Base-by-base conservation (phyloP, 2,888 invertebrate genomes). In the Hemistola chrysoprasaria region DNA sequence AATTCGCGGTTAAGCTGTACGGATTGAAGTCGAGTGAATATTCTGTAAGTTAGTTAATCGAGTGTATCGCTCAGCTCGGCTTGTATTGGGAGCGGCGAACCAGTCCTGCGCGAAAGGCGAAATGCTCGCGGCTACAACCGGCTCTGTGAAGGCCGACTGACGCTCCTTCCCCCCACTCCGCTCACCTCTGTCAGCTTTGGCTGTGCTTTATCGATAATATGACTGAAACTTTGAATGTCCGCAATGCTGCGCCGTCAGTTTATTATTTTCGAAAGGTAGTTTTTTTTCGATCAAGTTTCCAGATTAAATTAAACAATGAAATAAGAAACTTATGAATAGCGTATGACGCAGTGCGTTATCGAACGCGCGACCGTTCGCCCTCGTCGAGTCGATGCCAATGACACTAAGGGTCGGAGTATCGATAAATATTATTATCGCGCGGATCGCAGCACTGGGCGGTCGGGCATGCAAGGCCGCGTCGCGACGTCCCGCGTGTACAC, bases 381-480 rank as follows among this genome's bases (percentile, higher is more conserved):
- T 64, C 71, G 78, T 85, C 81, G 84, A 84, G 81, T 78, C 60
- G 78, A 71, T 80, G 84, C 82, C 85, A 87, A 83, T 85, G 87
- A 87, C 87, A 84, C 75, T 67, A 69, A n/a, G 71, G 74, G 74
- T 47, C 56, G 56, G 61, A 56, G 64, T 80, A 81, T 87, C 87
- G 86, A 87, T 85, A 86, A 46, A 65, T 62, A 64, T 62, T 62
- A 64, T 62, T 68, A 71, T 62, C 61, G 68, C 58, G 44, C 50
- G 56, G 74, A 73, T 73, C 78, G 53, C 85, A 81, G 51, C 86
- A 83, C 85, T 85, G 74, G 71, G 55, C 70, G 68, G 16, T 4
- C 16, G 42, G 43, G 29, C 38, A 34, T 65, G 74, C 87, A 87
- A 87, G 87, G 87, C 86, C 87, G 81, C 69, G 71, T 64, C 74